phyloP scores from a whole-genome alignment of 2,888 invertebrate species.

The Xylocampa areola region DNA sequence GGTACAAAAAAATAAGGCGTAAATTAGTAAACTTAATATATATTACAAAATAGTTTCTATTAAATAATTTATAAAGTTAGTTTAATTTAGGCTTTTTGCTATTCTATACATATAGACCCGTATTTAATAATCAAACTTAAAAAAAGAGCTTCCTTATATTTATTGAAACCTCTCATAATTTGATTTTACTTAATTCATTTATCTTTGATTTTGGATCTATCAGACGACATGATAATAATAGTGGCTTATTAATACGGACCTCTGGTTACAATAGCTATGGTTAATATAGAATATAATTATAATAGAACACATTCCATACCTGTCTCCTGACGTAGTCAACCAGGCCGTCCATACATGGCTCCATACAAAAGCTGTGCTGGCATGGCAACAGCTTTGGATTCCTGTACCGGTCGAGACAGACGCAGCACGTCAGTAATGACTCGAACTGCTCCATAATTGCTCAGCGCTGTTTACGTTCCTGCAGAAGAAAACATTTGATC shows the following conservation, averaged over 20 bases:
- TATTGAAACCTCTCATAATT: no score
- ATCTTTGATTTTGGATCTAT: no score
- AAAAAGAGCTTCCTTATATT: background rate
- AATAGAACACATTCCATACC: slow-evolving; percentile 82
- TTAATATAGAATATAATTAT: background rate
- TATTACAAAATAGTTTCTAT: slow-evolving; percentile 1
- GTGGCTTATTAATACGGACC: no score
- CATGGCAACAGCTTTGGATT: slow-evolving; percentile 99
- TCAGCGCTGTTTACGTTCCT: slow-evolving; percentile 78
- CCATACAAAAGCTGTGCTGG: slow-evolving; percentile 99
- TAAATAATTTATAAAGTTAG: no score
- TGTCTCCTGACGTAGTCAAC: slow-evolving; percentile 98
- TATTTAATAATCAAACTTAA: background rate
- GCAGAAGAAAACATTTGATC: slow-evolving; percentile 55
- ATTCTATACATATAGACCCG: background rate
- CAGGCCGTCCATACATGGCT: slow-evolving; percentile 99
- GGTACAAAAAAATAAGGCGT: slow-evolving; percentile 26
- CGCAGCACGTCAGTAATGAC: slow-evolving; percentile 99
- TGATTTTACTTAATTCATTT: no score
- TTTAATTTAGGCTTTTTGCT: background rate
- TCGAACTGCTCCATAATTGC: slow-evolving; percentile 97
- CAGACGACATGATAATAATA: no score
- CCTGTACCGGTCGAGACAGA: slow-evolving; percentile 98
- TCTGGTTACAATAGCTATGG: background rate
- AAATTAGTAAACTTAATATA: slow-evolving; percentile 17